Evolutionary conservation across 2,113 vertebrate genomes (phyloP).

Genomic region (Neolamprologus hecqui): DNA sequence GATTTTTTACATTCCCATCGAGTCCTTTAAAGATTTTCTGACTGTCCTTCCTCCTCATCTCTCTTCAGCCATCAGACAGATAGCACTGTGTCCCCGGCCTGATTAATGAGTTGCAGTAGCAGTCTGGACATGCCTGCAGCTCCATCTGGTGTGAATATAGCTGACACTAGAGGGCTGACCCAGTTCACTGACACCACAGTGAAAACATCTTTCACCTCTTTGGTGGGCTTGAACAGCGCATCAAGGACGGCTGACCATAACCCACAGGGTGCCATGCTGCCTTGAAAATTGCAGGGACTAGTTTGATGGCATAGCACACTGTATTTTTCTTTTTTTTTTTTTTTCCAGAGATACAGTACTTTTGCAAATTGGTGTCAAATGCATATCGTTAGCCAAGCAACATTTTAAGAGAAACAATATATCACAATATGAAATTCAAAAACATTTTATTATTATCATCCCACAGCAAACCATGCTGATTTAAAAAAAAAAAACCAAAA

Average conservation of each 20-base stretch:
- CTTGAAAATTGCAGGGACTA: background rate
- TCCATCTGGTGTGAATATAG: conserved; percentile 24
- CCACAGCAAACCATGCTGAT: too few relatives aligned
- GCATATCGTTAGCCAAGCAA: background rate
- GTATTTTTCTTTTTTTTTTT: background rate
- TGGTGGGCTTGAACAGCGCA: background rate
- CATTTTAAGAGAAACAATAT: background rate
- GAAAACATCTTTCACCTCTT: background rate
- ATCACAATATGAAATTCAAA: background rate
- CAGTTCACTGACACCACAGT: background rate
- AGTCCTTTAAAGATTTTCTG: background rate
- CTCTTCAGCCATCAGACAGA: background rate
- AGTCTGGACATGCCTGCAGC: background rate
- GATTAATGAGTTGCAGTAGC: conserved; percentile 26
- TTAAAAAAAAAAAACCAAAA: too few relatives aligned
- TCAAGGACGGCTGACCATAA: background rate
- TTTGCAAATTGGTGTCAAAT: background rate
- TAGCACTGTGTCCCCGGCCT: background rate
- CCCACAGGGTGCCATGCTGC: background rate
- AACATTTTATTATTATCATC: too few relatives aligned
- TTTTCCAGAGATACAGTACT: background rate
- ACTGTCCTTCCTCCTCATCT: background rate
- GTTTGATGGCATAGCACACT: background rate
- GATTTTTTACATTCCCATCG: background rate
- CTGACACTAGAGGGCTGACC: background rate